These are phyloP conservation scores for Drosophila orosa DNA, from an alignment of 1,140 invertebrate species.

Conservation along the genomic window DNA sequence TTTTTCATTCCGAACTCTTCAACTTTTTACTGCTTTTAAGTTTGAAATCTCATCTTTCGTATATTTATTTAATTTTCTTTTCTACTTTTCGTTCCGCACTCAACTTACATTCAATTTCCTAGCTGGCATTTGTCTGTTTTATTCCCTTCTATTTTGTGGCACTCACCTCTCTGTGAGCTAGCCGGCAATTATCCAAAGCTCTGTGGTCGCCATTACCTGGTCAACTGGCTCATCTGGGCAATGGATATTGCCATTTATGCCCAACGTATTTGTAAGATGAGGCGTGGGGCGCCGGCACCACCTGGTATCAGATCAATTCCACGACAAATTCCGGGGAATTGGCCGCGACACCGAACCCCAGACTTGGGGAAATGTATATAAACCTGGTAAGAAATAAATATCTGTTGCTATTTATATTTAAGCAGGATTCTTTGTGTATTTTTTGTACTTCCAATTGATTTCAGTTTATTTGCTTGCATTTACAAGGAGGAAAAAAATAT, in stretches of 20 bases:
- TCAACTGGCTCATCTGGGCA: not conserved
- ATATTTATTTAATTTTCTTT: too few relatives aligned
- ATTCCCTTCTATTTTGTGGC: not conserved
- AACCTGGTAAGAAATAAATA: not conserved
- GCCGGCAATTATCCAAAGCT: not conserved
- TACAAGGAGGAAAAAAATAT: constrained; percentile 25
- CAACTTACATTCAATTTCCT: too few relatives aligned
- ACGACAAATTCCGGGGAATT: not conserved
- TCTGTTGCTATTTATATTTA: not conserved
- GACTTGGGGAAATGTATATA: too few relatives aligned
- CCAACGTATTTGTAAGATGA: not conserved
- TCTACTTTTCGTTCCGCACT: too few relatives aligned
- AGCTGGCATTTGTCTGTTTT: too few relatives aligned
- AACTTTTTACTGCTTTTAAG: too few relatives aligned
- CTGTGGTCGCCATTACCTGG: not conserved
- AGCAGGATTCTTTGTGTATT: not conserved
- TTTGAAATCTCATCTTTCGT: too few relatives aligned
- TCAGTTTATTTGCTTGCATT: constrained; percentile 26
- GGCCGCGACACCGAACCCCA: not conserved
- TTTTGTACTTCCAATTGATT: constrained; percentile 13
- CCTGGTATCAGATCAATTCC: not conserved
- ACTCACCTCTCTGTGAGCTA: not conserved
- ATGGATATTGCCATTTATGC: not conserved
- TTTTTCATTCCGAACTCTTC: too few relatives aligned
- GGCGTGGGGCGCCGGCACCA: not conserved